phyloP scores from a whole-genome alignment of 2,113 vertebrate species.

The Morone saxatilis region DNA sequence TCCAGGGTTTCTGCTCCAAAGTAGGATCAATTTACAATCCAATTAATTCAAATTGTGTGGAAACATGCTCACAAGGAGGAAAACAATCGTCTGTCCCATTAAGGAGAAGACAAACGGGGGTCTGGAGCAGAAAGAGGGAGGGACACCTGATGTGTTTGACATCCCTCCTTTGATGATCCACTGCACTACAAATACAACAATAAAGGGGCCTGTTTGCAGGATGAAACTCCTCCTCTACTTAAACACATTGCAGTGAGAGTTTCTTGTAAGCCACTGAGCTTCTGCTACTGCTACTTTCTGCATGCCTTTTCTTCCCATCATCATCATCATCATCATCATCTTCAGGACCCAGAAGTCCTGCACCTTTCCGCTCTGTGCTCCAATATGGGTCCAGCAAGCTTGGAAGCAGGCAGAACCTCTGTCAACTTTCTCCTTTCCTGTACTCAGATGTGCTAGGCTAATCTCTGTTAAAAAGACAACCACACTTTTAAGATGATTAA shows the following conservation, averaged over 20 bases:
- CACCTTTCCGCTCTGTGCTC: no score
- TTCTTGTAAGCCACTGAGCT: not conserved
- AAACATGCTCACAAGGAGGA: slow-evolving; percentile 54
- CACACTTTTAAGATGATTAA: no score
- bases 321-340: no score
- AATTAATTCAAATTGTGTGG: slow-evolving; percentile 67
- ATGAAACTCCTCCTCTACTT: not conserved
- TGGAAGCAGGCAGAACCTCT: no score
- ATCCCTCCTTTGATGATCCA: slow-evolving; percentile 15
- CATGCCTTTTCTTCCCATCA: no score
- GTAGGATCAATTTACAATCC: slow-evolving; percentile 72
- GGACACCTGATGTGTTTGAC: slow-evolving; percentile 32
- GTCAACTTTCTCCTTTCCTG: no score
- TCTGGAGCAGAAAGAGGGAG: slow-evolving; percentile 8
- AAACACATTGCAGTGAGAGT: not conserved
- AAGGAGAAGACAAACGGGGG: slow-evolving; percentile 38
- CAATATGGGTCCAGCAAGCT: no score
- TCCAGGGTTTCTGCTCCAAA: slow-evolving; percentile 60
- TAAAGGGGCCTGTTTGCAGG: not conserved
- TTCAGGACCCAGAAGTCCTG: no score
- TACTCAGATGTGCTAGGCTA: no score
- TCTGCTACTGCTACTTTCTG: no score
- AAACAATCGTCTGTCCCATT: slow-evolving; percentile 53
- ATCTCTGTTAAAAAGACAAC: no score
- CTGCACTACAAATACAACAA: not conserved